Evolutionary conservation across 2,797 vertebrate species (phyloP).

Genomic region (Cyclopterus lumpus): DNA sequence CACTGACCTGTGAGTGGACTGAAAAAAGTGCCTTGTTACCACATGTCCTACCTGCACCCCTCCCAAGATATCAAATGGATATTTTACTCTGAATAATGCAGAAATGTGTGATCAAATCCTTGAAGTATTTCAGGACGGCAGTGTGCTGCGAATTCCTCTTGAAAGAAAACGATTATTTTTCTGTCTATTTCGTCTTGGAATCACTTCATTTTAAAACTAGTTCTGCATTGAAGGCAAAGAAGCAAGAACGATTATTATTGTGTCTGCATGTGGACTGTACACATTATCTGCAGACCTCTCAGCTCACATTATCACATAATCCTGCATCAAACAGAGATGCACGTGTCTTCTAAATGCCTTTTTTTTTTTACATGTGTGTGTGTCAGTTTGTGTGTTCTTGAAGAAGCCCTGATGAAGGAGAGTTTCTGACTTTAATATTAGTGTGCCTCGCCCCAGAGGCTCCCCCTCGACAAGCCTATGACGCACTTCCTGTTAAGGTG

Average conservation of each 20-base stretch:
- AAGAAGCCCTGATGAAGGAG: slow-evolving; percentile 40
- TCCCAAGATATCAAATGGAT: neutral
- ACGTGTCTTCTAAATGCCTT: neutral
- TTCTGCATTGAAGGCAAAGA: neutral
- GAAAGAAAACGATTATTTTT: neutral
- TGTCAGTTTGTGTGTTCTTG: slow-evolving; percentile 21
- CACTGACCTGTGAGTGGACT: neutral
- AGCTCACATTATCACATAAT: slow-evolving; percentile 8
- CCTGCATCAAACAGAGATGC: slow-evolving; percentile 1
- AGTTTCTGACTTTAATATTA: slow-evolving; percentile 61
- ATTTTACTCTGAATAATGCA: slow-evolving; percentile 1
- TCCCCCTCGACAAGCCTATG: slow-evolving; percentile 67
- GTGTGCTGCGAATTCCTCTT: neutral
- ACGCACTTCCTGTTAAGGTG: slow-evolving; percentile 75
- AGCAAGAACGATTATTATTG: neutral
- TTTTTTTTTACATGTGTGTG: neutral
- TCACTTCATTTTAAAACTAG: neutral
- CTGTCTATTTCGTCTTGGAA: neutral
- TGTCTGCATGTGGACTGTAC: neutral
- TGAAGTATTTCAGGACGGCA: neutral
- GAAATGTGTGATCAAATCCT: neutral
- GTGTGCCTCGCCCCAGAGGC: slow-evolving; percentile 63
- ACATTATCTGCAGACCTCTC: neutral
- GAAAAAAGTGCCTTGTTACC: neutral
- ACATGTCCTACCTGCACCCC: neutral